Conservation (phyloP, 2,113 vertebrate species). For the Apistogramma diplotaenia region DNA sequence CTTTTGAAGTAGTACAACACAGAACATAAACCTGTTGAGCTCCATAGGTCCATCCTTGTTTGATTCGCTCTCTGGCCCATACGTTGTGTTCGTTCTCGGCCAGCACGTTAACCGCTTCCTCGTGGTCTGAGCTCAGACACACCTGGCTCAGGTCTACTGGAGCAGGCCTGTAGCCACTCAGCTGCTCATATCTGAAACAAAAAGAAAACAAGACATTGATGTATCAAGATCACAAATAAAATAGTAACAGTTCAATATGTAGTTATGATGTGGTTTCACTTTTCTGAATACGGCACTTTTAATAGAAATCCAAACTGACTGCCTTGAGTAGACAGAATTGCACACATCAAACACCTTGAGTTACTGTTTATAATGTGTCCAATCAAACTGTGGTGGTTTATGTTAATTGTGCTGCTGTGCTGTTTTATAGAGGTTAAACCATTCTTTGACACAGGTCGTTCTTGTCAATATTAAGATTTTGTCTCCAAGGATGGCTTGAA, state of each 20-base stretch:
- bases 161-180: slow-evolving; percentile 89
- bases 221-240: background rate
- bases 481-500: background rate
- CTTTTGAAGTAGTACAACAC: background rate
- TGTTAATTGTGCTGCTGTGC: background rate
- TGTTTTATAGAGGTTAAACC: background rate
- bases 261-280: background rate
- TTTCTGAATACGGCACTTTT: background rate
- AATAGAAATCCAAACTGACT: background rate
- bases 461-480: background rate
- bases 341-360: background rate
- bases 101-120: slow-evolving; percentile 86
- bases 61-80: slow-evolving; percentile 90
- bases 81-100: slow-evolving; percentile 94
- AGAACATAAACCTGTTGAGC: slow-evolving; percentile 82
- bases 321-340: background rate
- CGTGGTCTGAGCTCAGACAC: slow-evolving; percentile 82
- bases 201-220: background rate
- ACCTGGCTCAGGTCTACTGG: slow-evolving; percentile 88
- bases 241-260: background rate
- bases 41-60: slow-evolving; percentile 92
- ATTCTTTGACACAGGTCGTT: background rate
- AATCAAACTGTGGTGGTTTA: background rate
- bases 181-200: slow-evolving; percentile 84
- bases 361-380: background rate